Evolutionary conservation across 2,797 vertebrate genomes (phyloP), one percentile per base, ranked within the genome.

Genomic region (Lepus oiostolus): DNA sequence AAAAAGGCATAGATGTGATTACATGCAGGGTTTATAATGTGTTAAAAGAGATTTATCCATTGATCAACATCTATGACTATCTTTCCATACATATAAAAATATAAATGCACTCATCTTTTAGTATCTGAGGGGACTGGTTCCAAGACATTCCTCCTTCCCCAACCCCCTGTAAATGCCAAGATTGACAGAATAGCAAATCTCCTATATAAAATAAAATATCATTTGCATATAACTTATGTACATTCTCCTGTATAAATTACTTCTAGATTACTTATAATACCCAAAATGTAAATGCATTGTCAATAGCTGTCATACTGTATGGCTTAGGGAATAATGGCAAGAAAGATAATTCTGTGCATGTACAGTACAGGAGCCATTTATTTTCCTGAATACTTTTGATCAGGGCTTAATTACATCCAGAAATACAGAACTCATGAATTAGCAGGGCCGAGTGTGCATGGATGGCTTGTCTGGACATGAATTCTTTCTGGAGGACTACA

Each of bases 1-100:
- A 42, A 80, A 72, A 92, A 52, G 16, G 7, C 19, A 76, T n/a
- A 74, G 4, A 87, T 35, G 14, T 60, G 7, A 82, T 4, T 42
- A 17, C 71, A 68, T 21, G 19, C 67, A 77, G 58, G 2, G 35
- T 86, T 92, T 88, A 72, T 63, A 83, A 75, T 11, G 35, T 32
- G 2, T 70, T 95, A 75, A 75, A 81, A 91, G 7, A 22, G 0
- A 85, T 52, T 76, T 54, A 72, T 19, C 10, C 81, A 9, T 76
- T 47, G 90, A 89, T 58, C 8, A 84, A 80, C 42, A 86, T 63
- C 4, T 72, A 71, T 89, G 17, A 90, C 7, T 63, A 30, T 35
- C 54, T 85, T 97, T 90, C 16, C 11, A 85, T 42, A 54, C 4
- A 84, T 26, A 65, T 71, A 52, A 85, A 21, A 86, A 7, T 93